Base-by-base conservation (phyloP, 2,113 vertebrate genomes). In the Macroglossus sobrinus region DNA sequence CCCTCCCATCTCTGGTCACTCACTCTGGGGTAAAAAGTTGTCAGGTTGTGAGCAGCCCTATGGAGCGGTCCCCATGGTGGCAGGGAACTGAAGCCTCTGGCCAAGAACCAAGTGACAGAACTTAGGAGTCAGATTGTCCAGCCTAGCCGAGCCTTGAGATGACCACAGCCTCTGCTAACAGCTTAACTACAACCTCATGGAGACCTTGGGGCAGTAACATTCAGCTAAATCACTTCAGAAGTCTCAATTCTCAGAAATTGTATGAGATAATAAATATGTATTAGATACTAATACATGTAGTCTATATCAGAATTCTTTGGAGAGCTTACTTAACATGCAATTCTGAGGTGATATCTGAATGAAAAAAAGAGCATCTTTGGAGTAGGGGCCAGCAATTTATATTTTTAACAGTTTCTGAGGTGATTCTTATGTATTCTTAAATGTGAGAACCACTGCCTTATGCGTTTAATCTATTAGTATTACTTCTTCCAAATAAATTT, bases 401-500 rank as follows among this genome's bases (percentile, higher is more conserved):
- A 47, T 61, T 69, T 68, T 57, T 84, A 80, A 82, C 33, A 82
- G 15, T 35, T 85, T 61, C 68, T 57, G 35, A 72, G 24, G 15
- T 50, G 40, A 55, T 87, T 63, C 21, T 92, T 71, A 22, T 47
- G 13, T 35, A 61, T 10, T 82, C 28, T 79, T 78, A 89, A 89
- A 79, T 80, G 68, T 90, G 47, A 86, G n/a, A 90, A 61, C 24
- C 35, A 78, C 12, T 81, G 59, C 15, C 3, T 82, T 63, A 72
- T 40, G 5, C 43, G 53, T 89, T 72, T 89, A 84, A 43, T 89
- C n/a, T 10, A 72, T 59, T 47, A 89, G 21, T 76, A 53, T 91
- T 80, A 74, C 59, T 86, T 87, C 33, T 75, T 88, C 22, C 78
- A 59, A 43, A 59, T 74, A 14, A 74, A 11, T 92, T 78, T 94